A percentile compares a stretch with the other conserved stretches of the same genome.
Evolutionary conservation across 2,797 vertebrate species (phyloP).

Genomic region (Peromyscus aztecus): DNA sequence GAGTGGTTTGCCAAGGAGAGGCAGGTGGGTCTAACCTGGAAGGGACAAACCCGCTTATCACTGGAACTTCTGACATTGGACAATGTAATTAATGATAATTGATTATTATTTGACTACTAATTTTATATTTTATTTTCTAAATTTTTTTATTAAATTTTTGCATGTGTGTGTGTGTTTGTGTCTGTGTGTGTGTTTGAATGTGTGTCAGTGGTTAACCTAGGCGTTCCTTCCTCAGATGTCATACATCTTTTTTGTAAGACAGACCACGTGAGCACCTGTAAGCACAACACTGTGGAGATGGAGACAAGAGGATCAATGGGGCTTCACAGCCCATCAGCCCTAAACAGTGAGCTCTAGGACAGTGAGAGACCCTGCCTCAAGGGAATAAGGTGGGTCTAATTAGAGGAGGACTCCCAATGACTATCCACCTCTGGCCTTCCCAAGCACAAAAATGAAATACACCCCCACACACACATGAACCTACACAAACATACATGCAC

Average conservation of each 20-base stretch:
- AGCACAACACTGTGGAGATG: background rate
- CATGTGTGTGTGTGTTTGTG: background rate
- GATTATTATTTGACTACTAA: background rate
- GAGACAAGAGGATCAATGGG: background rate
- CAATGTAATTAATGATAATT: background rate
- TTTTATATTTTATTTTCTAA: background rate
- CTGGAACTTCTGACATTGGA: background rate
- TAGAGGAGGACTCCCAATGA: no score
- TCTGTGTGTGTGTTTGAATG: background rate
- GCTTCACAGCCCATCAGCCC: no score
- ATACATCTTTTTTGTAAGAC: background rate
- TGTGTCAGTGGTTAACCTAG: background rate
- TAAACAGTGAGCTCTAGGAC: no score
- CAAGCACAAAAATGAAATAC: no score
- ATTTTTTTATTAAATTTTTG: background rate
- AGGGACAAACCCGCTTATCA: background rate
- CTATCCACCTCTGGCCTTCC: no score
- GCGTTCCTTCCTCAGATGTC: background rate
- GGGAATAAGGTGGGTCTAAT: no score
- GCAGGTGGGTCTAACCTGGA: accelerated
- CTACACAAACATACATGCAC: no score
- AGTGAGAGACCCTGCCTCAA: no score
- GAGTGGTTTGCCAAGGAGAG: no score
- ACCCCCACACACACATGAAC: no score
- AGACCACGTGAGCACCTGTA: background rate